Conservation (phyloP, 1,140 invertebrate genomes). For the Aphelenchoides avenae region DNA sequence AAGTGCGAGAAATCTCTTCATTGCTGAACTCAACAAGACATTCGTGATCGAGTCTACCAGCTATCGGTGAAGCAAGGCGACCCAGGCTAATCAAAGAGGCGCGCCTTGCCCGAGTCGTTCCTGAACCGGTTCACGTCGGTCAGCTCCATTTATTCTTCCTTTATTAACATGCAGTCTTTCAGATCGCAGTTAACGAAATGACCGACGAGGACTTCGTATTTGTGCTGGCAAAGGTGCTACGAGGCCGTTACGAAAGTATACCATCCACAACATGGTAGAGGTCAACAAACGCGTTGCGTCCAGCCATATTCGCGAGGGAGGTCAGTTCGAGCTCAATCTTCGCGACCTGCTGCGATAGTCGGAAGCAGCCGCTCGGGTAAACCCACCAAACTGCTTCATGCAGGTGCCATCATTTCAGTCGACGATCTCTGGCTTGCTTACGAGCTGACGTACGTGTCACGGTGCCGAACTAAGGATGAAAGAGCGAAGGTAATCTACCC, state of each 20-base stretch:
- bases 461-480: conserved; percentile 74
- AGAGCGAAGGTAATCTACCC: conserved; percentile 66
- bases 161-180: too few relatives aligned
- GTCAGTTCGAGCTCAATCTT: conserved; percentile 86
- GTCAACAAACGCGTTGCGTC: conserved; percentile 14
- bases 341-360: conserved; percentile 85
- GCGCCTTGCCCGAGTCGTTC: conserved; percentile 91
- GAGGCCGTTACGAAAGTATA: too few relatives aligned
- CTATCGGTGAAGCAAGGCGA: conserved; percentile 84
- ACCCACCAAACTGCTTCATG: neutral
- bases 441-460: conserved; percentile 69
- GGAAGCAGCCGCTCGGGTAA: conserved; percentile 7
- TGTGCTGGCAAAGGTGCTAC: conserved; percentile 62
- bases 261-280: conserved; percentile 23
- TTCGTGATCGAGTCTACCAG: conserved; percentile 69
- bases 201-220: conserved; percentile 71
- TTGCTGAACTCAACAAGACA: conserved; percentile 83
- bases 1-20: conserved; percentile 89
- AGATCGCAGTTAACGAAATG: conserved; percentile 79
- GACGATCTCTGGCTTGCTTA: conserved; percentile 23
- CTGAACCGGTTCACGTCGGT: conserved; percentile 94
- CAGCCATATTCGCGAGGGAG: conserved; percentile 10
- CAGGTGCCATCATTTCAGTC: conserved; percentile 33
- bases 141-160: too few relatives aligned
- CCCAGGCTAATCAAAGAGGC: conserved; percentile 85